A percentile compares a stretch with the other conserved stretches of the same genome.
phyloP scores from a whole-genome alignment of 2,888 invertebrate genomes.

The Watsonalla cultraria region DNA sequence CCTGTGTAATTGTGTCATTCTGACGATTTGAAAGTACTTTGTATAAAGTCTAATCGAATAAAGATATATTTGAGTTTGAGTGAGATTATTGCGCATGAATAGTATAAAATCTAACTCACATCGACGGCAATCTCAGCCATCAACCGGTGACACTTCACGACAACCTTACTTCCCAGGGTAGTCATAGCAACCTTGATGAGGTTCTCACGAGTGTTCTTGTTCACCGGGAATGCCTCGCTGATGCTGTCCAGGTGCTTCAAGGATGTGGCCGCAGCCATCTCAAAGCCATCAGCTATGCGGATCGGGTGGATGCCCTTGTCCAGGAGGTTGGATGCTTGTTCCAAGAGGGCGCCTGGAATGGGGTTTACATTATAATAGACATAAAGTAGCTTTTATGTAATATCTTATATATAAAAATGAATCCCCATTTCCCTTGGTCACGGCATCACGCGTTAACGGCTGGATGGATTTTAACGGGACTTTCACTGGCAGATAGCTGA shows the following conservation, averaged over 20 bases:
- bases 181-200: slow-evolving; percentile 98
- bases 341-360: slow-evolving; percentile 88
- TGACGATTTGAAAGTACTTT: too few relatives aligned
- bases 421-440: too few relatives aligned
- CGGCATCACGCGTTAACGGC: too few relatives aligned
- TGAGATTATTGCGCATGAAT: too few relatives aligned
- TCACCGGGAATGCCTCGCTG: slow-evolving; percentile 93
- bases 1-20: too few relatives aligned
- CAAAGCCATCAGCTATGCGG: slow-evolving; percentile 98
- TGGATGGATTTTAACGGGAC: too few relatives aligned
- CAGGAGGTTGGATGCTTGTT: slow-evolving; percentile 94
- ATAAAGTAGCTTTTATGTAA: too few relatives aligned
- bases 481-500: too few relatives aligned
- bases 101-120: slow-evolving; percentile 42
- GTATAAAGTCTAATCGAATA: too few relatives aligned
- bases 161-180: slow-evolving; percentile 98
- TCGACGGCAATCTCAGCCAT: slow-evolving; percentile 99
- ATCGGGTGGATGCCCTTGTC: slow-evolving; percentile 99
- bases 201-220: slow-evolving; percentile 89
- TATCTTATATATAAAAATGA: too few relatives aligned
- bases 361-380: neutral
- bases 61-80: too few relatives aligned
- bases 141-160: slow-evolving; percentile 96
- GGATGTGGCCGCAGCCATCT: slow-evolving; percentile 95
- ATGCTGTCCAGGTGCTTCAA: slow-evolving; percentile 91